Evolutionary conservation across 2,888 invertebrate genomes (phyloP).

Genomic region (Eudemis profundana): DNA sequence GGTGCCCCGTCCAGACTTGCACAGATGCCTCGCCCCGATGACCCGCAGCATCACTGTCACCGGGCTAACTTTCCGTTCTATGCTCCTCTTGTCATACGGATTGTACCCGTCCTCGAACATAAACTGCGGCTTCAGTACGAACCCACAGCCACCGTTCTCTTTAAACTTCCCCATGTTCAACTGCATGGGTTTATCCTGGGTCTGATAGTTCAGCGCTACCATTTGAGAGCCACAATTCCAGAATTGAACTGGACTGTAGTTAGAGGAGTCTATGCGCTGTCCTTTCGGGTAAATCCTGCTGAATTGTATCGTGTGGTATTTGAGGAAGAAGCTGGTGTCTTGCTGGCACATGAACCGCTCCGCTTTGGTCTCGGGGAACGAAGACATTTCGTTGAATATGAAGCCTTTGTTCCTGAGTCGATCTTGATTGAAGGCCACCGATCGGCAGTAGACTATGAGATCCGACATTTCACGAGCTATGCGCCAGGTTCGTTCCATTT

Average conservation of each 20-base stretch:
- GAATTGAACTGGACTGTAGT: conserved; percentile 97
- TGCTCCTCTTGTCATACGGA: conserved; percentile 88
- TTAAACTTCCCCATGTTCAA: conserved; percentile 96
- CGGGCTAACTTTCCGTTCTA: conserved; percentile 74
- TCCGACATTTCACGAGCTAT: conserved; percentile 99
- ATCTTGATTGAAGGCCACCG: conserved; percentile 91
- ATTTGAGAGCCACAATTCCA: conserved; percentile 99
- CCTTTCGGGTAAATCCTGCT: conserved; percentile 98
- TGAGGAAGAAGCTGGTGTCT: conserved; percentile 89
- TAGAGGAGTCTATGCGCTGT: conserved; percentile 97
- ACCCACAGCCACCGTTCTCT: conserved; percentile 97
- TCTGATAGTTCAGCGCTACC: conserved; percentile 99
- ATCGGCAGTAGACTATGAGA: conserved; percentile 97
- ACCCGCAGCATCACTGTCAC: conserved; percentile 89
- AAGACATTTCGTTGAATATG: conserved; percentile 98
- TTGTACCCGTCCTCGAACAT: conserved; percentile 93
- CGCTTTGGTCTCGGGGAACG: conserved; percentile 98
- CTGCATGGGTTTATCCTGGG: conserved; percentile 98
- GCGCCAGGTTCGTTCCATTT: conserved; percentile 95
- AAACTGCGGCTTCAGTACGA: conserved; percentile 94
- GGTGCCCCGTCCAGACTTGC: conserved; percentile 92
- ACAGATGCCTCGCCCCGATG: conserved; percentile 95
- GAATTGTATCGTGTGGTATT: conserved; percentile 93
- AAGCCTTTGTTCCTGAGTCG: conserved; percentile 88
- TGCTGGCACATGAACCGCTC: conserved; percentile 95